Evolutionary conservation across 2,113 vertebrate genomes (phyloP).

Genomic region (Boleophthalmus pectinirostris): DNA sequence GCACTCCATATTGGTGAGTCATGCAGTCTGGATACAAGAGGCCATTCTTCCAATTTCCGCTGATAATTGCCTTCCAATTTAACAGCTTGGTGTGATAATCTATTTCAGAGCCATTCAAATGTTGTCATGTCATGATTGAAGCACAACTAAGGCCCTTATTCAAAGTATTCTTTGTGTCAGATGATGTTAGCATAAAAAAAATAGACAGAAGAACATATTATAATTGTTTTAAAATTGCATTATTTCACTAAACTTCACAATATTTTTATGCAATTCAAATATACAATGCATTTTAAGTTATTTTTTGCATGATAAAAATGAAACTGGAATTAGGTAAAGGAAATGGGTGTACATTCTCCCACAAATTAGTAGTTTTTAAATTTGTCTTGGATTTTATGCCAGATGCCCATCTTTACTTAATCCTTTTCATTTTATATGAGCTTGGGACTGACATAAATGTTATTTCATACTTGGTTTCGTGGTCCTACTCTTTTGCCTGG

Average conservation of each 20-base stretch:
- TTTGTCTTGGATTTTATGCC: not conserved
- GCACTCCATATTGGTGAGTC: slow-evolving; percentile 98
- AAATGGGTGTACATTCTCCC: not conserved
- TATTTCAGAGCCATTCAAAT: slow-evolving; percentile 4
- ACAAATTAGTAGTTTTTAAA: not conserved
- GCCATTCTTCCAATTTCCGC: slow-evolving; percentile 20
- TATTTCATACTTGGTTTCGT: not conserved
- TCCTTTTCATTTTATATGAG: not conserved
- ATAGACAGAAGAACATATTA: not conserved
- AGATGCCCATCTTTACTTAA: not conserved
- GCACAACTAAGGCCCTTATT: not conserved
- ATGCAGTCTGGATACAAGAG: slow-evolving; percentile 25
- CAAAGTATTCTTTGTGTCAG: not conserved
- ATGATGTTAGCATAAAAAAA: slow-evolving; percentile 7
- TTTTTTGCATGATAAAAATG: no score
- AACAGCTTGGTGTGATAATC: not conserved
- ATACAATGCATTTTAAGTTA: no score
- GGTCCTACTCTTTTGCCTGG: no score
- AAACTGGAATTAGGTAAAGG: not conserved
- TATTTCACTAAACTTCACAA: no score
- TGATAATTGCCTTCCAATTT: slow-evolving; percentile 18
- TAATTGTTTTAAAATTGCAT: not conserved
- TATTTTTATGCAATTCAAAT: no score
- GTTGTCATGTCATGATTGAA: slow-evolving; percentile 6
- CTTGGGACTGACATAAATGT: not conserved